Percentiles rank a stretch among this genome's conserved stretches.
phyloP scores from a whole-genome alignment of 2,113 vertebrate species.

The Macquaria australasica region DNA sequence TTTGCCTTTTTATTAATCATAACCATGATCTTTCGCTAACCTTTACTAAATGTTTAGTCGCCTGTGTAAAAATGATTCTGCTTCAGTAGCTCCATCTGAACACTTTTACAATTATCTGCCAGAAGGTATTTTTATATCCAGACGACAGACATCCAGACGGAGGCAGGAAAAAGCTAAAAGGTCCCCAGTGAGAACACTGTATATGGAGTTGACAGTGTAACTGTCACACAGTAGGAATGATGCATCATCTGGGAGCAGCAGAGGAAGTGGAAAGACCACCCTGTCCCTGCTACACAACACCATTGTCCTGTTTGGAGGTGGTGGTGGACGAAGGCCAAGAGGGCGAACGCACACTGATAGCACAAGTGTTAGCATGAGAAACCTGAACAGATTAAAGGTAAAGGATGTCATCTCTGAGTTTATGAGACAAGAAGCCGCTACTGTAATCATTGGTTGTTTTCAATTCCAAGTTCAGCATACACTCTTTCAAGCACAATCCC shows the following conservation, averaged over 20 bases:
- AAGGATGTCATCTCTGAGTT: constrained; percentile 16
- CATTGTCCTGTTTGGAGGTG: constrained; percentile 40
- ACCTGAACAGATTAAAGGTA: constrained; percentile 17
- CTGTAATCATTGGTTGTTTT: neutral
- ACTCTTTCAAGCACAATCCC: neutral
- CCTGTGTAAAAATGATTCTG: neutral
- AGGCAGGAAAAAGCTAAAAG: neutral
- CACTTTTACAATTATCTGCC: neutral
- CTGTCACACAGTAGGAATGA: constrained; percentile 41
- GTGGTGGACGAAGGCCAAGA: constrained; percentile 15
- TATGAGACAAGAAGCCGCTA: neutral
- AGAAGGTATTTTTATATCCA: constrained; percentile 1
- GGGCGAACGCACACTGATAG: constrained; percentile 24
- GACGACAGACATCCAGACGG: neutral
- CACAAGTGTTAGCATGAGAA: constrained; percentile 20
- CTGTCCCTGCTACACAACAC: constrained; percentile 23
- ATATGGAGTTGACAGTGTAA: constrained; percentile 2
- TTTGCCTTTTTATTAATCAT: neutral
- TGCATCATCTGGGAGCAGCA: constrained; percentile 40
- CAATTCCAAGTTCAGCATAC: constrained; percentile 5
- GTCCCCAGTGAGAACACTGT: neutral
- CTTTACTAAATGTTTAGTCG: neutral
- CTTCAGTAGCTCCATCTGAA: neutral
- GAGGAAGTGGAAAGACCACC: constrained; percentile 59
- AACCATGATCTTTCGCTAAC: neutral